Evolutionary conservation across 2,797 vertebrate species (phyloP), one percentile per base, ranked within the genome.

Genomic region (Etheostoma perlongum): DNA sequence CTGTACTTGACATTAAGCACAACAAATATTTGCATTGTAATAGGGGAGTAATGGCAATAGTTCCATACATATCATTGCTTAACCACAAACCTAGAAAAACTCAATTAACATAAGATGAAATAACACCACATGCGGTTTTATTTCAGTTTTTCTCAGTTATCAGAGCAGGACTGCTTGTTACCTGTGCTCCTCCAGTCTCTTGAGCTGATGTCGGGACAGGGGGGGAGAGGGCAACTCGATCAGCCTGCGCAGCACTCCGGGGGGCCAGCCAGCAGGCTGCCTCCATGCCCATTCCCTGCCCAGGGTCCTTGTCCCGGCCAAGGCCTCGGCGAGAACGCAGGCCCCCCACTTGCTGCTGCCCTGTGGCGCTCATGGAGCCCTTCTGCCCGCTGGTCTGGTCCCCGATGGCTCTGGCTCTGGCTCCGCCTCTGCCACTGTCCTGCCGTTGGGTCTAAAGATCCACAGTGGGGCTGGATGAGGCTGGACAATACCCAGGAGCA

Each of bases 121-220:
- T 36, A 44, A 44, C 42, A 44, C 42, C 15, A 10, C 3, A 33
- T 18, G 4, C 4, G 3, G 8, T 48, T 57, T 60, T 9, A n/a
- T 14, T 18, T 44, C 15, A 53, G 23, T 6, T 18, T 2, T 44
- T 23, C 4, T 59, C 47, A 15, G 36, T 18, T 48, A 62, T 6
- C 4, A 1, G 51, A 36, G 21, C 30, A 44, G 36, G 23, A 6
- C 21, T n/a, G 36, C 9, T 15, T 10, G 15, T 25, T 81, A 93
- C 74, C 96, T 97, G 93, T 99, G 98, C 86, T 99, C 98, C 91
- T 99, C 98, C 83, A 99, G 93, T 40, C 97, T 96, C 92, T 98
- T 99, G 30, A 99, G 95, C 87, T 99, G 98, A 87, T 99, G 97
- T 71, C 97, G 95, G 48, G 97, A 96, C 72, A 99, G 83, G 6